Percentiles rank a stretch among this genome's conserved stretches.
These are phyloP conservation scores for Nomada fucata DNA, from an alignment of 2,888 invertebrate genomes.

Conservation along the genomic window DNA sequence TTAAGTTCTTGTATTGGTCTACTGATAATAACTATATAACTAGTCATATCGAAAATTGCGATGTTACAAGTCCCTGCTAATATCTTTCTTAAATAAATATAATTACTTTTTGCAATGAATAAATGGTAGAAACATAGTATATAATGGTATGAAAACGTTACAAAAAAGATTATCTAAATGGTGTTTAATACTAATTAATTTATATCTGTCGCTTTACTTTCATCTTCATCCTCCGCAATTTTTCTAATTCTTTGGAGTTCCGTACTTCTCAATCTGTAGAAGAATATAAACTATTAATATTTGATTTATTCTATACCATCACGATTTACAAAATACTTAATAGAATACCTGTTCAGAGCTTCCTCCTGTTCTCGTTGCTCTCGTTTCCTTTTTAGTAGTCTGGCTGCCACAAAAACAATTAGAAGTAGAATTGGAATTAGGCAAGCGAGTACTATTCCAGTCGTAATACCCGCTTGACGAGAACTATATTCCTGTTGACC, in stretches of 20 bases:
- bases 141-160: constrained; percentile 22
- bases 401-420: constrained; percentile 88
- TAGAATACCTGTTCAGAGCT: constrained; percentile 79
- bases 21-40: constrained; percentile 1
- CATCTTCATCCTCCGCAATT: constrained; percentile 77
- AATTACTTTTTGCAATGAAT: constrained; percentile 11
- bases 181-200: constrained; percentile 62
- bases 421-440: constrained; percentile 90
- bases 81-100: constrained; percentile 19
- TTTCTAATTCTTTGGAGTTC: constrained; percentile 77
- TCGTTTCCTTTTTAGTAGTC: constrained; percentile 86
- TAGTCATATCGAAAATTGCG: background rate
- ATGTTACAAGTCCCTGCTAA: background rate
- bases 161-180: constrained; percentile 28
- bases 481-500: constrained; percentile 92
- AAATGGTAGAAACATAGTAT: constrained; percentile 30
- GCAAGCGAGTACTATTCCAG: constrained; percentile 91
- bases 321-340: too few relatives aligned
- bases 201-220: constrained; percentile 76
- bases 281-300: constrained; percentile 2
- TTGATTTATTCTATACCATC: background rate
- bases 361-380: constrained; percentile 85
- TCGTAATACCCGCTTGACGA: constrained; percentile 90
- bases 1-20: background rate
- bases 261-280: constrained; percentile 69